A percentile compares a stretch with the other conserved stretches of the same genome.
Conservation (phyloP, 2,888 invertebrate genomes). For the Watsonalla cultraria region DNA sequence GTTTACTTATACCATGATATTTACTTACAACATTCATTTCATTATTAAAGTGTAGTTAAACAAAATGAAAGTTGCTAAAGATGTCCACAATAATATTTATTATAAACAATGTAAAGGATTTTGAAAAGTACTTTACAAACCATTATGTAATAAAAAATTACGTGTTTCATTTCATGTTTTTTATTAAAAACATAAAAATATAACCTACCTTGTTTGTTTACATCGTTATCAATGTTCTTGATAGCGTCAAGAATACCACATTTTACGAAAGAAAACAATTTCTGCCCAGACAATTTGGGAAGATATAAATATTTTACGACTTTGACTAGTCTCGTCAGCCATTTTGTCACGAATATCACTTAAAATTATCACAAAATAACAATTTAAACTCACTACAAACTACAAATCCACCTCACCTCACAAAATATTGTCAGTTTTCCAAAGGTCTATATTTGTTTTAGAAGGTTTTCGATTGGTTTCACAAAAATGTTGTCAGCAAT, state of each 20-base stretch:
- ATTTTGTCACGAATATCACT: conserved; percentile 19
- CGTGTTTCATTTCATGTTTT: not conserved
- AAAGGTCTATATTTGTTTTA: conserved; percentile 41
- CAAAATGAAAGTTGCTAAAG: too few species aligned
- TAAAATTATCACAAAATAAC: conserved; percentile 1
- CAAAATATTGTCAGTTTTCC: conserved; percentile 21
- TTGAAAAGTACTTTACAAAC: too few species aligned
- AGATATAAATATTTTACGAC: conserved; percentile 10
- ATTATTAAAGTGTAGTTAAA: too few species aligned
- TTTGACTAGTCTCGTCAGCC: conserved; percentile 23
- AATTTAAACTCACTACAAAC: conserved; percentile 7
- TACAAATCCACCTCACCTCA: conserved; percentile 34
- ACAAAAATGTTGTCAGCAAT: conserved; percentile 75
- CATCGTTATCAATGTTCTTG: conserved; percentile 31
- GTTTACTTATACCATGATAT: too few species aligned
- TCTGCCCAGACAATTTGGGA: too few species aligned
- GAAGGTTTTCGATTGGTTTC: conserved; percentile 56
- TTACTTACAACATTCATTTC: too few species aligned
- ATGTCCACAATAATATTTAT: too few species aligned
- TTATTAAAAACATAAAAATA: not conserved
- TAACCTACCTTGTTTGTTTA: conserved; percentile 20
- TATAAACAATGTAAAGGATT: too few species aligned
- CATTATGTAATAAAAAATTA: not conserved
- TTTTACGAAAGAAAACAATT: not conserved
- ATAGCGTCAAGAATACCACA: conserved; percentile 23